Evolutionary conservation across 2,797 vertebrate genomes (phyloP).

Genomic region (Calcarius lapponicus): DNA sequence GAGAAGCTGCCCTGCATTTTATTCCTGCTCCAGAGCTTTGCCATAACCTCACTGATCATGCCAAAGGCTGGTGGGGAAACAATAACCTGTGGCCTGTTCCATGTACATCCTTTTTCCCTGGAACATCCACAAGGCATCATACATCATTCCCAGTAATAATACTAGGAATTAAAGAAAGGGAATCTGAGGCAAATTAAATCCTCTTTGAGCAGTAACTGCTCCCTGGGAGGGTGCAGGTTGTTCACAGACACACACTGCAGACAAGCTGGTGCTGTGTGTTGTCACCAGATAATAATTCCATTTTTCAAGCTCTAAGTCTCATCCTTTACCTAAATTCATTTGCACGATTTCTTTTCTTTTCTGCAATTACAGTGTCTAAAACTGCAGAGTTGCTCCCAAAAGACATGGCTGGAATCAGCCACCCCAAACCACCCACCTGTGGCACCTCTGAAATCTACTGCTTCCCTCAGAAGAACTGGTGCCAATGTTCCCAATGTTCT

Average conservation of each 20-base stretch:
- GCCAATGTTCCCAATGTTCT: neutral
- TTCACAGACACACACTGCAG: neutral
- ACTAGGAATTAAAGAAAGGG: neutral
- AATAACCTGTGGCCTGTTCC: neutral
- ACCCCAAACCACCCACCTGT: neutral
- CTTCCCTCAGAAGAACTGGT: neutral
- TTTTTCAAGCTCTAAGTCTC: neutral
- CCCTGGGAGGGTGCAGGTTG: neutral
- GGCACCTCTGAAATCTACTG: neutral
- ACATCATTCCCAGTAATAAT: neutral
- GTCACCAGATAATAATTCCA: neutral
- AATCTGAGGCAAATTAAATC: neutral
- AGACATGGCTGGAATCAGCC: accelerated
- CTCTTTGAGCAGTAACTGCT: neutral
- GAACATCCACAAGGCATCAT: neutral
- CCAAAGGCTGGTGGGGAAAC: neutral
- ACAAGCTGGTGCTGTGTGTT: neutral
- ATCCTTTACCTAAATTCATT: neutral
- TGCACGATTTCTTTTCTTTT: neutral
- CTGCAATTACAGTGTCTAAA: accelerated
- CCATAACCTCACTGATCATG: no score
- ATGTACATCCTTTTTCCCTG: neutral
- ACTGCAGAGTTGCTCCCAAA: neutral
- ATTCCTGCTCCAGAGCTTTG: neutral
- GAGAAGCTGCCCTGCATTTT: neutral